Evolutionary conservation across 2,113 vertebrate genomes (phyloP).

Genomic region (Neomonachus schauinslandi): DNA sequence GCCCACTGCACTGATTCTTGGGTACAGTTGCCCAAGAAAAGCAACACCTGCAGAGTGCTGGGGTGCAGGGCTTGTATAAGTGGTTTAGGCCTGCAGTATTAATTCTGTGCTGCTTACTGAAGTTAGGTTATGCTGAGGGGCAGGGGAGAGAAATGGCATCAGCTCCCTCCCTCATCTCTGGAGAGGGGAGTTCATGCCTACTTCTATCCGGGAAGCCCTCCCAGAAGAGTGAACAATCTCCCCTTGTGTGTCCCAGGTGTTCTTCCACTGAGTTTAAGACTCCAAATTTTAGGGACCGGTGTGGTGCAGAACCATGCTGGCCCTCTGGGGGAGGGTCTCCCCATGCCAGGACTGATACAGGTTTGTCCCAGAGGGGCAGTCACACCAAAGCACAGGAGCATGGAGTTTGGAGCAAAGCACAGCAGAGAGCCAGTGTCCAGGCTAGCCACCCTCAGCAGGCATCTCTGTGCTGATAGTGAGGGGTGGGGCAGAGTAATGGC

Average conservation of each 20-base stretch:
- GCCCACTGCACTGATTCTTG: background rate
- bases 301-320: background rate
- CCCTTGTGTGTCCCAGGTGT: background rate
- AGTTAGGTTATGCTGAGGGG: background rate
- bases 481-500: background rate
- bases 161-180: background rate
- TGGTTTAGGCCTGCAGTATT: background rate
- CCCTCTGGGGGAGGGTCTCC: background rate
- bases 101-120: background rate
- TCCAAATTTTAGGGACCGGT: background rate
- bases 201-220: background rate
- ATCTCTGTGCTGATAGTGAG: background rate
- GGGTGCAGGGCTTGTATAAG: background rate
- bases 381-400: background rate
- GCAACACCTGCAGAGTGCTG: background rate
- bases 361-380: background rate
- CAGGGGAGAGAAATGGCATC: background rate
- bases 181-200: background rate
- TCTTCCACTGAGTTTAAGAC: background rate
- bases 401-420: background rate
- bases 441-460: background rate
- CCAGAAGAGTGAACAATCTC: background rate
- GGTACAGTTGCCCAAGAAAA: background rate
- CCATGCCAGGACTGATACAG: background rate
- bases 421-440: background rate